Percentiles rank a stretch among this genome's conserved stretches.
phyloP scores from a whole-genome alignment of 1,140 invertebrate genomes.

The Pseudobourletiella spinata region DNA sequence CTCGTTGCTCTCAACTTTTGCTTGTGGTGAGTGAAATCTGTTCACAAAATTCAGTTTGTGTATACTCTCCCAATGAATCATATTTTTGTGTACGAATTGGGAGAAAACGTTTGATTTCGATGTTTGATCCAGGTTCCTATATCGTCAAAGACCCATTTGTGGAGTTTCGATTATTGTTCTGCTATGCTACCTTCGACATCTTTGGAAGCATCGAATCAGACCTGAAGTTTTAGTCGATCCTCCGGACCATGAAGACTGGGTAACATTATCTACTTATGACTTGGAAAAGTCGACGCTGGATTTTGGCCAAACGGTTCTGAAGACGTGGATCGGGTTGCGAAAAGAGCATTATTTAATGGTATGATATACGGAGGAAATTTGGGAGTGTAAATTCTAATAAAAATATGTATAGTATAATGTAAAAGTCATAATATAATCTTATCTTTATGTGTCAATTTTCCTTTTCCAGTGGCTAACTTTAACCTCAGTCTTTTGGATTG shows the following conservation, averaged over 20 bases:
- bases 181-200: slow-evolving; percentile 19
- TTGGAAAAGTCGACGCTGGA: slow-evolving; percentile 17
- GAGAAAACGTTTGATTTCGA: slow-evolving; percentile 1
- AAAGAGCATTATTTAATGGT: slow-evolving; percentile 28
- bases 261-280: slow-evolving; percentile 27
- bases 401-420: slow-evolving; percentile 18
- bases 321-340: slow-evolving; percentile 14
- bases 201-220: slow-evolving; percentile 27
- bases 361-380: neutral
- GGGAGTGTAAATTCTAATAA: neutral
- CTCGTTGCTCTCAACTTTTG: slow-evolving; percentile 21
- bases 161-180: slow-evolving; percentile 14
- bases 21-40: slow-evolving; percentile 27
- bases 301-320: slow-evolving; percentile 16
- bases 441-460: neutral
- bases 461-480: slow-evolving; percentile 22
- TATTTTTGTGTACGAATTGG: neutral
- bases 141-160: slow-evolving; percentile 26
- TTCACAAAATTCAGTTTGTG: neutral
- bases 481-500: slow-evolving; percentile 19
- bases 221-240: slow-evolving; percentile 34
- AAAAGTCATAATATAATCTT: slow-evolving; percentile 19
- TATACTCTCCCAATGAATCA: neutral
- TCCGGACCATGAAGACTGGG: slow-evolving; percentile 33
- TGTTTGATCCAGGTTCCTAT: slow-evolving; percentile 23